Conservation (phyloP, 2,888 invertebrate species). For the Watsonalla cultraria region DNA sequence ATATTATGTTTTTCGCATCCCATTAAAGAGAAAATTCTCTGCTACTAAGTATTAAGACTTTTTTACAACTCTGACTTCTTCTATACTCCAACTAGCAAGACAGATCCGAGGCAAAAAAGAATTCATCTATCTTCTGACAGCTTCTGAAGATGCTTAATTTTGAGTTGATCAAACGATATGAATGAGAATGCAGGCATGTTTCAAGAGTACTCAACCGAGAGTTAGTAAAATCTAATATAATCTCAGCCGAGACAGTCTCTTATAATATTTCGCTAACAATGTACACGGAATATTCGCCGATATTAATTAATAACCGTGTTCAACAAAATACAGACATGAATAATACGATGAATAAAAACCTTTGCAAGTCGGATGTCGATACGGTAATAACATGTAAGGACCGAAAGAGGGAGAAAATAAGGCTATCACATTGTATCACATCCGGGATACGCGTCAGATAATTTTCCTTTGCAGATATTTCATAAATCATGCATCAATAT, state of each 20-base stretch:
- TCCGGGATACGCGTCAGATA: conserved; percentile 47
- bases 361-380: conserved; percentile 44
- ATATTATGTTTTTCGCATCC: no score
- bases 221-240: background rate
- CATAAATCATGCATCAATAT: conserved; percentile 53
- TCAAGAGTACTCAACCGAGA: no score
- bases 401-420: conserved; percentile 49
- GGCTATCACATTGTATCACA: conserved; percentile 59
- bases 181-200: no score
- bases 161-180: no score
- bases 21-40: no score
- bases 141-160: no score
- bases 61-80: no score
- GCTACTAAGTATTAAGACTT: no score
- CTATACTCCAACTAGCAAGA: no score
- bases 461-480: conserved; percentile 54
- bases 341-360: conserved; percentile 23
- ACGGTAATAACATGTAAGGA: conserved; percentile 58
- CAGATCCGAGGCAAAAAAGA: no score
- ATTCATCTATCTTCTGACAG: no score
- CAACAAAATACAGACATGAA: conserved; percentile 2
- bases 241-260: background rate
- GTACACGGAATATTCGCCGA: background rate
- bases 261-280: background rate
- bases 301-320: background rate